Base-by-base conservation (phyloP, 2,113 vertebrate genomes). In the Oryzias javanicus region DNA sequence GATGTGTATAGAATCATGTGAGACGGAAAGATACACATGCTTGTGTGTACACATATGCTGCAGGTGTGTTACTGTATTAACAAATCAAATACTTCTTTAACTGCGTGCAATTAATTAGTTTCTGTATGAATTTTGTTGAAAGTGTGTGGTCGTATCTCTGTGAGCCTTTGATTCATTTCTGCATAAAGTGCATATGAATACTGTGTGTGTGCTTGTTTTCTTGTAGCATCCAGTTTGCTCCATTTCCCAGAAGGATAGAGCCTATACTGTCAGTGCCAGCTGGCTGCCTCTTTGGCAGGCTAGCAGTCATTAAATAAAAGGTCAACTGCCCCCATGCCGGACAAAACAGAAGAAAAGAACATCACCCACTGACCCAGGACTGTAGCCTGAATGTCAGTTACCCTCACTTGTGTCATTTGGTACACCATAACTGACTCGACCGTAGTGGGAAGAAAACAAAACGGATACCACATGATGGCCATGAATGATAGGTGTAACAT, bases 301-400 rank as follows among this genome's bases (percentile, higher is more conserved):
- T 56, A 53, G 50, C 70, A 74, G 66, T 84, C 70, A 74, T 82
- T 84, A 83, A 67, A 74, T 29, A 62, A 60, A 81, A 80, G 85
- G 85, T 88, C 81, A 86, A 73, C 59, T 71, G 58, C 73, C 81
- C 67, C 44, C 80, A 84, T 13, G 27, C 66, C 77, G 76, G 67
- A 79, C 67, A 72, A 63, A 79, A 19, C 51, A 20, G 40, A 46
- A 44, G 57, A 59, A 67, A 27, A 72, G 64, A 81, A 70, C 47
- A 82, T 85, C 84, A 86, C 78, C 86, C 81, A 83, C 81, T 89
- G 84, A 86, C 88, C 86, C 75, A 87, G 70, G 81, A 73, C 66
- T 72, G 55, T 56, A 79, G 78, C 62, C 79, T 78, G 68, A 84
- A 79, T 63, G 54, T 77, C 52, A 62, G 75, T 83, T 85, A 69